Conservation (phyloP, 1,140 invertebrate genomes). For the Trichogramma pretiosum region DNA sequence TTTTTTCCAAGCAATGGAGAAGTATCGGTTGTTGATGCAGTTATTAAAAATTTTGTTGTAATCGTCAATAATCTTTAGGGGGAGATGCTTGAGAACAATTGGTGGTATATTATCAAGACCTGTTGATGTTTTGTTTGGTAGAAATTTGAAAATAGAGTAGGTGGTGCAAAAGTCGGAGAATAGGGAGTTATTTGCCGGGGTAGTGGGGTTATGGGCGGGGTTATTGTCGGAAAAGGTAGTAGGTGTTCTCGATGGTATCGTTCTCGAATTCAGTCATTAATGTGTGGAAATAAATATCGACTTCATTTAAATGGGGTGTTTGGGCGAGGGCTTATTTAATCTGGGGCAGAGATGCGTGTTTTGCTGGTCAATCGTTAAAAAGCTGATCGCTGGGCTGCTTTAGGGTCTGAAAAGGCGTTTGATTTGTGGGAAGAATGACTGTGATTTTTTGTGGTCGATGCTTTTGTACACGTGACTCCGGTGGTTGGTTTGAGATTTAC, state of each 20-base stretch:
- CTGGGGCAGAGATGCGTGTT: too few species aligned
- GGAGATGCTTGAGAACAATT: slow-evolving; percentile 17
- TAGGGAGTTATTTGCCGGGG: not conserved
- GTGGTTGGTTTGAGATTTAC: not conserved
- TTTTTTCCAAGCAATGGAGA: slow-evolving; percentile 3
- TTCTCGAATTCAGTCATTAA: too few species aligned
- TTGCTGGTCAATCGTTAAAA: too few species aligned
- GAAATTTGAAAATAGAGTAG: not conserved
- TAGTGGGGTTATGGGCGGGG: not conserved
- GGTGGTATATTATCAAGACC: slow-evolving; percentile 14
- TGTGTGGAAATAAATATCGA: too few species aligned
- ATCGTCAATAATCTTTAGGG: not conserved
- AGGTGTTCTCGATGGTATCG: not conserved
- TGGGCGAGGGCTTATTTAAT: too few species aligned
- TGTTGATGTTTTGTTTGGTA: slow-evolving; percentile 7
- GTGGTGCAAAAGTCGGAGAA: not conserved
- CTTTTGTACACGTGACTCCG: not conserved
- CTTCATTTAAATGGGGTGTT: too few species aligned
- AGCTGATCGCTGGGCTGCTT: too few species aligned
- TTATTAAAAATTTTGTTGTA: slow-evolving; percentile 15
- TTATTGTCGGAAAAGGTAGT: not conserved
- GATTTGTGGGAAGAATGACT: slow-evolving; percentile 1
- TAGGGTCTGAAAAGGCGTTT: slow-evolving; percentile 1
- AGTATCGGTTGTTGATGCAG: slow-evolving; percentile 10
- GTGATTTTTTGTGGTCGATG: not conserved